Conservation (phyloP, 2,888 invertebrate species). For the Tetanocera ferruginea region DNA sequence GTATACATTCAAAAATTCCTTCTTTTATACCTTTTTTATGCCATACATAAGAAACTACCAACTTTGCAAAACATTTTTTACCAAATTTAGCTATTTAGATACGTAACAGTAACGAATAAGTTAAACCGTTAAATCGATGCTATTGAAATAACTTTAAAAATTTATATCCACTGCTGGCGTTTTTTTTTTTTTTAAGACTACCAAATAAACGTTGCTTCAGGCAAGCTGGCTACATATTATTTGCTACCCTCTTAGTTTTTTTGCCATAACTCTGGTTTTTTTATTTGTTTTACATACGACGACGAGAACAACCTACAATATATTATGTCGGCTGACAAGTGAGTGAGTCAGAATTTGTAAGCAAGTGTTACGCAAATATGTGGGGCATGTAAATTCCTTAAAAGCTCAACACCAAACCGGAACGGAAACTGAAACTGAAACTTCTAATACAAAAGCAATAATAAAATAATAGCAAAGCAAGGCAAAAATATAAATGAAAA, state of each 20-base stretch:
- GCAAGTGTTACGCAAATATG: conserved; percentile 4
- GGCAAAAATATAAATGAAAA: conserved; percentile 40
- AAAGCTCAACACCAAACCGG: conserved; percentile 34
- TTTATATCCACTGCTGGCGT: too few relatives aligned
- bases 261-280: not conserved
- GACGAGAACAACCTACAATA: not conserved
- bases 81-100: too few relatives aligned
- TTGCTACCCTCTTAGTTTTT: not conserved
- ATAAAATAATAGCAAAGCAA: conserved; percentile 51
- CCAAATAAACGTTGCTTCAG: too few relatives aligned
- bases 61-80: too few relatives aligned
- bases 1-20: too few relatives aligned
- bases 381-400: not conserved
- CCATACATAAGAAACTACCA: too few relatives aligned
- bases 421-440: conserved; percentile 29
- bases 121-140: too few relatives aligned
- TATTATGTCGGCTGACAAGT: not conserved
- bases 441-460: conserved; percentile 48
- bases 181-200: too few relatives aligned
- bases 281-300: not conserved
- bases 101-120: too few relatives aligned
- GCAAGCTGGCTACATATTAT: not conserved
- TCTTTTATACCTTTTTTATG: too few relatives aligned
- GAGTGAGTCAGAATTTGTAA: not conserved
- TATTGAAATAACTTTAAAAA: too few relatives aligned